A percentile compares a stretch with the other conserved stretches of the same genome.
Evolutionary conservation across 2,888 invertebrate species (phyloP).

Genomic region (Cryptocheilus praepositus): DNA sequence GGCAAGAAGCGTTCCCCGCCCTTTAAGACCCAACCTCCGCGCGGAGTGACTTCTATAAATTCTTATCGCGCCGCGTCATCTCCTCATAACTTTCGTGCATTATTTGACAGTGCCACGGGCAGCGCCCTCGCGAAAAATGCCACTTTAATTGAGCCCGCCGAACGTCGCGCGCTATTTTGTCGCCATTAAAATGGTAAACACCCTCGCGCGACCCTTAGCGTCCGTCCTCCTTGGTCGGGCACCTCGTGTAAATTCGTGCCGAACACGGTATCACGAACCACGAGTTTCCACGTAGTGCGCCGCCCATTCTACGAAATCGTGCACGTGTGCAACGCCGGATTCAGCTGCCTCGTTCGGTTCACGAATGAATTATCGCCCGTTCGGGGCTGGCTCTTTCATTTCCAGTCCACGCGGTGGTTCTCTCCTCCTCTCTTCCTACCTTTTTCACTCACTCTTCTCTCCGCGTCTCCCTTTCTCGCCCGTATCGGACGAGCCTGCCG

Average conservation of each 20-base stretch:
- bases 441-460: constrained; percentile 46
- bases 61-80: too few species aligned
- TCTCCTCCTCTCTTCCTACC: constrained; percentile 54
- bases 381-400: constrained; percentile 73
- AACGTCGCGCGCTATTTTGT: too few species aligned
- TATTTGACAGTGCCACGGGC: too few species aligned
- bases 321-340: constrained; percentile 70
- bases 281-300: constrained; percentile 54
- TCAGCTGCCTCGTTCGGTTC: constrained; percentile 74
- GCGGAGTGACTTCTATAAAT: too few species aligned
- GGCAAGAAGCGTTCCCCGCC: too few species aligned
- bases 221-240: constrained; percentile 16
- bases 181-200: too few species aligned
- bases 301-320: constrained; percentile 63
- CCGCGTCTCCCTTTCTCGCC: neutral
- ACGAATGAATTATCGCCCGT: constrained; percentile 74
- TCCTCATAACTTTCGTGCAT: too few species aligned
- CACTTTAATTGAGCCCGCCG: too few species aligned
- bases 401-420: constrained; percentile 69
- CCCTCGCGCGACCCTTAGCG: neutral
- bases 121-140: too few species aligned
- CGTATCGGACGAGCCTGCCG: constrained; percentile 60
- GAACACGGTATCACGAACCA: constrained; percentile 42
- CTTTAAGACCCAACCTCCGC: too few species aligned
- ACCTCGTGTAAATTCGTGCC: constrained; percentile 24